phyloP scores from a whole-genome alignment of 2,797 vertebrate genomes.

The Artibeus lituratus region DNA sequence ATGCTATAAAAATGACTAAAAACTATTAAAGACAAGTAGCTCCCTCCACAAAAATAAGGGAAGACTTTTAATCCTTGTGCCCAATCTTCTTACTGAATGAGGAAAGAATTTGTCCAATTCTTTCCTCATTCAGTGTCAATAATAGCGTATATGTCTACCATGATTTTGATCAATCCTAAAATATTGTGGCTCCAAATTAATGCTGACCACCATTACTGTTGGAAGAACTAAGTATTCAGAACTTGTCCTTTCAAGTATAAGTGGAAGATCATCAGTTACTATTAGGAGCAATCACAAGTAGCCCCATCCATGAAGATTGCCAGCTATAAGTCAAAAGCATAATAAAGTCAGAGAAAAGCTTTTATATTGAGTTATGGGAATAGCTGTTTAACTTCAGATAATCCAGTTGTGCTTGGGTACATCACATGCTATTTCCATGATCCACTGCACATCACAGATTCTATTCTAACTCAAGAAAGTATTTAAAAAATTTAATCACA shows the following conservation, averaged over 20 bases:
- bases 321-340: constrained; percentile 76
- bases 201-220: constrained; percentile 56
- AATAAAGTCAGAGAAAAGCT: constrained; percentile 76
- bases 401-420: constrained; percentile 49
- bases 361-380: constrained; percentile 76
- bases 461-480: constrained; percentile 53
- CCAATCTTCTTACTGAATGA: background rate
- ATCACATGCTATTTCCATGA: constrained; percentile 71
- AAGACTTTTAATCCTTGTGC: constrained; percentile 46
- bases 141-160: constrained; percentile 64
- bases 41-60: constrained; percentile 35
- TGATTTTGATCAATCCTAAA: constrained; percentile 60
- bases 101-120: constrained; percentile 35
- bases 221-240: constrained; percentile 70
- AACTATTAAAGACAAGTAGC: constrained; percentile 34
- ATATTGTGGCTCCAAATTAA: constrained; percentile 69
- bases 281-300: constrained; percentile 11
- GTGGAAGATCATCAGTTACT: constrained; percentile 1
- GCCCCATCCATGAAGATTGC: constrained; percentile 59
- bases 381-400: constrained; percentile 76
- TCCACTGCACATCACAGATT: constrained; percentile 51
- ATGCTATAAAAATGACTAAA: constrained; percentile 62
- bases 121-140: constrained; percentile 62
- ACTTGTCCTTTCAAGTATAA: constrained; percentile 61
- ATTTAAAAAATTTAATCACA: constrained; percentile 52